Percentiles rank a stretch among this genome's conserved stretches.
These are phyloP conservation scores for Forbesichthys papilliferus DNA, from an alignment of 2,113 vertebrate genomes.

Conservation along the genomic window DNA sequence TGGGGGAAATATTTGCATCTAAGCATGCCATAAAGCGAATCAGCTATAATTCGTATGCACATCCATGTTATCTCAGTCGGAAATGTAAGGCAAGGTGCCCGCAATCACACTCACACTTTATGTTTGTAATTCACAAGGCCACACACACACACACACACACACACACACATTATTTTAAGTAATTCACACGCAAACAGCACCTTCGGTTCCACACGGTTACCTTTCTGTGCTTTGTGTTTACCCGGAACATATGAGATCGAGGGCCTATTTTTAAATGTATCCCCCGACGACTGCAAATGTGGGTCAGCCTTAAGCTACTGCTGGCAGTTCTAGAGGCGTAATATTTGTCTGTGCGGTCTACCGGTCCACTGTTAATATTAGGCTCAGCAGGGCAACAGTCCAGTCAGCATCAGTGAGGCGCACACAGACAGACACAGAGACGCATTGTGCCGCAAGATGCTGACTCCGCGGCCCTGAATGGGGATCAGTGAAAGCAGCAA, in stretches of 20 bases:
- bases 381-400: conserved; percentile 44
- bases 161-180: too few species aligned
- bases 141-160: background rate
- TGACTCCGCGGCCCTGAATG: conserved; percentile 34
- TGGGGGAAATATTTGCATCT: too few species aligned
- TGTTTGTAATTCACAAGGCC: too few species aligned
- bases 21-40: too few species aligned
- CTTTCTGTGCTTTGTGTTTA: conserved; percentile 14
- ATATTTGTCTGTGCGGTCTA: conserved; percentile 37
- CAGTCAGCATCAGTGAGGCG: conserved; percentile 47
- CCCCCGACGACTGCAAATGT: conserved; percentile 5
- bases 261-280: conserved; percentile 15
- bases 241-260: conserved; percentile 20
- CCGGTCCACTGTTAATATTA: conserved; percentile 43
- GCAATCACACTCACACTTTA: too few species aligned
- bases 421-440: conserved; percentile 35
- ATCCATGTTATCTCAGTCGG: too few species aligned
- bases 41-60: too few species aligned
- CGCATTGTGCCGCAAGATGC: conserved; percentile 30
- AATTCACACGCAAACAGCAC: too few species aligned
- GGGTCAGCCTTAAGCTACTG: conserved; percentile 28
- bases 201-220: too few species aligned
- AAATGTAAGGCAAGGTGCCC: too few species aligned
- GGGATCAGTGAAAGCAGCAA: conserved; percentile 52
- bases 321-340: conserved; percentile 27